Evolutionary conservation across 2,888 invertebrate genomes (phyloP).

Genomic region (Anorthoa munda): DNA sequence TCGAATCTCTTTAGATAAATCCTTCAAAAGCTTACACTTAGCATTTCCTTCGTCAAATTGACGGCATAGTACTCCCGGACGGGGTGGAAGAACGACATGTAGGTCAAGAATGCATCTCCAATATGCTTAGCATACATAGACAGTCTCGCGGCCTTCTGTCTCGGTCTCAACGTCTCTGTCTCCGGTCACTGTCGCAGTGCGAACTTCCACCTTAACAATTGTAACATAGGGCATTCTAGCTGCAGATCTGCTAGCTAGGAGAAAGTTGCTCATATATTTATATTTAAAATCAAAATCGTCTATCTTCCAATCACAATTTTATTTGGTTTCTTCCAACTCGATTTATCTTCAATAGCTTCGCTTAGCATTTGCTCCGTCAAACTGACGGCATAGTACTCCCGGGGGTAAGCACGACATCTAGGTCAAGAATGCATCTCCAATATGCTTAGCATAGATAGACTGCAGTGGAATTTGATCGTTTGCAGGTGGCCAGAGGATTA

Average conservation of each 20-base stretch:
- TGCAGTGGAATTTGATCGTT: background rate
- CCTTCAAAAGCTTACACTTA: conserved; percentile 14
- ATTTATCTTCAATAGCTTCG: conserved; percentile 22
- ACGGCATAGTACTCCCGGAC: conserved; percentile 4
- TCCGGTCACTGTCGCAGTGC: too few species aligned
- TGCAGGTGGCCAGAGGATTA: background rate
- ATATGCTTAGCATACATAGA: conserved; percentile 10
- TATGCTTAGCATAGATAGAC: conserved; percentile 3
- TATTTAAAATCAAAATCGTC: too few species aligned
- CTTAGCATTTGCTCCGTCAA: conserved; percentile 32
- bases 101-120: conserved; percentile 45
- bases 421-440: conserved; percentile 49
- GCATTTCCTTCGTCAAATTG: conserved; percentile 29
- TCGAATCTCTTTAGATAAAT: too few species aligned
- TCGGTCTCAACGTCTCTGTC: background rate
- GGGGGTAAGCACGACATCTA: conserved; percentile 11
- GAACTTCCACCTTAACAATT: background rate
- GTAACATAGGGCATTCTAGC: conserved; percentile 31
- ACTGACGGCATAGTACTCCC: conserved; percentile 13
- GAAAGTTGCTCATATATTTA: background rate
- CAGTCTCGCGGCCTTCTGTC: background rate
- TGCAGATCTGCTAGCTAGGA: conserved; percentile 19
- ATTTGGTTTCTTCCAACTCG: background rate
- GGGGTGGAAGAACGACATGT: conserved; percentile 9
- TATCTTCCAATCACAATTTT: conserved; percentile 3